These are phyloP conservation scores for Cassiopea andromeda DNA, from an alignment of 30 jellyfish, hydroid and myxozoan species.

Conservation along the genomic window DNA sequence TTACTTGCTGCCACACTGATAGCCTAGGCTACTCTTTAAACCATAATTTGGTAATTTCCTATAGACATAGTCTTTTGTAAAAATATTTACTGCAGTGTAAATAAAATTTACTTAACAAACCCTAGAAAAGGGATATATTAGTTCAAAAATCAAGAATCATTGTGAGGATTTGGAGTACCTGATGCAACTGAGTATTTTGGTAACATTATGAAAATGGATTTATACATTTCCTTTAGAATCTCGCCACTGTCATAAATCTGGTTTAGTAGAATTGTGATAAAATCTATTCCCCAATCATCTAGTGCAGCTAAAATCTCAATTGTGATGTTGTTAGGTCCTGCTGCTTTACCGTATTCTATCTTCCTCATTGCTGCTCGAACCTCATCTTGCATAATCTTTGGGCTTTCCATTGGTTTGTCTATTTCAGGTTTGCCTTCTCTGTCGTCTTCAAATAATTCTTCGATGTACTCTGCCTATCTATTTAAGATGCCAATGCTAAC, in stretches of 20 bases:
- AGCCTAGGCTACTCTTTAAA: no score
- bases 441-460: conserved; percentile 49
- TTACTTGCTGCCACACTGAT: no score
- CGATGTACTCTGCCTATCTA: conserved; percentile 58
- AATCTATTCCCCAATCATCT: conserved; percentile 25
- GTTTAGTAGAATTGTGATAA: background rate
- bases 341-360: conserved; percentile 37
- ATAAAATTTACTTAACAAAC: no score
- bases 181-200: no score
- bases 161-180: no score
- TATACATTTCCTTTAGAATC: no score
- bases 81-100: no score
- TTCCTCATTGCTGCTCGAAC: conserved; percentile 35
- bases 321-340: conserved; percentile 37
- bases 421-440: conserved; percentile 26
- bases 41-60: no score
- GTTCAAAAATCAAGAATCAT: no score
- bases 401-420: conserved; percentile 29
- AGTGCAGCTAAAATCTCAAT: conserved; percentile 25
- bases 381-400: conserved; percentile 15
- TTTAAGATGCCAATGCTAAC: conserved; percentile 10
- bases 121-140: no score
- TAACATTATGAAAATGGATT: no score
- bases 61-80: no score
- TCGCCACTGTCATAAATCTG: background rate